Percentiles rank a stretch among this genome's conserved stretches.
These are phyloP conservation scores for Brenthis hecate DNA, from an alignment of 2,888 invertebrate species.

Conservation along the genomic window DNA sequence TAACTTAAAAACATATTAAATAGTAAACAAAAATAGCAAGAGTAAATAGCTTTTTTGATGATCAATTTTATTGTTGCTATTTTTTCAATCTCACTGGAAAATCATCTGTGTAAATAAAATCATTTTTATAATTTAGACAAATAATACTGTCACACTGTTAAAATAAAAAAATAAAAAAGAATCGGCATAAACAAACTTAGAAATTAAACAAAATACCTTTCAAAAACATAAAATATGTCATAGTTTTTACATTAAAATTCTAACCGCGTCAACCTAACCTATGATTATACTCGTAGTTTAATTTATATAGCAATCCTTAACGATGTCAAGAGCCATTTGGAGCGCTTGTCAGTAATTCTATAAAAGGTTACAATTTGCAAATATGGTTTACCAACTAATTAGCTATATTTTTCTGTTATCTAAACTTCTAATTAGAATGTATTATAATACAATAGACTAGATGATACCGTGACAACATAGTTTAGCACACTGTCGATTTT, in stretches of 20 bases:
- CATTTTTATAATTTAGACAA: no score
- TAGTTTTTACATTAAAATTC: conserved; percentile 7
- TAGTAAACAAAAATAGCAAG: no score
- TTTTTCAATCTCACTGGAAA: no score
- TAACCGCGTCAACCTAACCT: conserved; percentile 3
- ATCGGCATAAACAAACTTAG: no score
- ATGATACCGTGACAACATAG: neutral
- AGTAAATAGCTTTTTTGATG: no score
- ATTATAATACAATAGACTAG: neutral
- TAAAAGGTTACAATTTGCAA: conserved; percentile 12
- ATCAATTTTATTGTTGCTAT: no score
- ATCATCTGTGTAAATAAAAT: no score
- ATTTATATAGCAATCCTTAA: conserved; percentile 11
- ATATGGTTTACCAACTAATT: conserved; percentile 1
- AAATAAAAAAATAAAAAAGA: no score
- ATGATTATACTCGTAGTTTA: conserved; percentile 2
- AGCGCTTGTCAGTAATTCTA: conserved; percentile 7
- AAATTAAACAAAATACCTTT: no score
- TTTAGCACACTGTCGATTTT: neutral
- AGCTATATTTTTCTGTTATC: conserved; percentile 10
- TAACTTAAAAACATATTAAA: no score
- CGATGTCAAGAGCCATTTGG: conserved; percentile 15
- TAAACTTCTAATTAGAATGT: conserved; percentile 4
- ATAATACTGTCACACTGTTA: no score
- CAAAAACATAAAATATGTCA: no score